These are phyloP conservation scores for Atrichornis clamosus DNA, from an alignment of 2,113 vertebrate species.

Conservation along the genomic window DNA sequence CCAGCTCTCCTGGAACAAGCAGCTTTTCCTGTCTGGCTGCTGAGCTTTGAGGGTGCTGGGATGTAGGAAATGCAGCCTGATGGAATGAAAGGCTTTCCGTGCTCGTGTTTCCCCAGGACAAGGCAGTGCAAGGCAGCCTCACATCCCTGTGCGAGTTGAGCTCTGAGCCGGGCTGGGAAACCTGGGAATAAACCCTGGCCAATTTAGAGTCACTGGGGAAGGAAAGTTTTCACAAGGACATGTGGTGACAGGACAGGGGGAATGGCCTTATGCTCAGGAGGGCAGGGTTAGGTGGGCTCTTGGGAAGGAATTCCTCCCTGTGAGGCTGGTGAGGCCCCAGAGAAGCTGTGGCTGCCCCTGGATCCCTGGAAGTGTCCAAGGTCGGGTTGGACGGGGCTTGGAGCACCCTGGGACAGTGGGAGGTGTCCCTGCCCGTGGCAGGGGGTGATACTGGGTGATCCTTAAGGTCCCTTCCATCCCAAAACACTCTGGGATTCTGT, in stretches of 20 bases:
- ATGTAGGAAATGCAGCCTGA: background rate
- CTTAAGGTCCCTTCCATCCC: background rate
- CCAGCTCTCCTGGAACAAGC: constrained; percentile 20
- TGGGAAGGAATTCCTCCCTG: background rate
- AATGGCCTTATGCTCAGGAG: background rate
- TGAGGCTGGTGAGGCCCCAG: background rate
- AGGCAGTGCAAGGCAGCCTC: background rate
- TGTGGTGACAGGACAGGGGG: no score
- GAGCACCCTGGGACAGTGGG: background rate
- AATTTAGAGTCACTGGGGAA: background rate
- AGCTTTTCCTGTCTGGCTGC: constrained; percentile 24
- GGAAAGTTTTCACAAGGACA: background rate
- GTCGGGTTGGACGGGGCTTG: background rate
- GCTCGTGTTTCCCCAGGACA: constrained; percentile 38
- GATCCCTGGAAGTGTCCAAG: background rate
- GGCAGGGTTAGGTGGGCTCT: background rate
- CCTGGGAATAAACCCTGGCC: background rate
- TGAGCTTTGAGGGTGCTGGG: background rate
- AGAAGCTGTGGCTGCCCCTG: background rate
- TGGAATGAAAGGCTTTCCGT: background rate
- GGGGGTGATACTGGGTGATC: background rate
- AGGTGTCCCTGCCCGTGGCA: background rate
- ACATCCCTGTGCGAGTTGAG: background rate
- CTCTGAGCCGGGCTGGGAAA: background rate
- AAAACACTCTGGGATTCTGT: background rate